Percentiles rank a stretch among this genome's conserved stretches.
phyloP scores from a whole-genome alignment of 2,113 vertebrate genomes.

The Mobula birostris region DNA sequence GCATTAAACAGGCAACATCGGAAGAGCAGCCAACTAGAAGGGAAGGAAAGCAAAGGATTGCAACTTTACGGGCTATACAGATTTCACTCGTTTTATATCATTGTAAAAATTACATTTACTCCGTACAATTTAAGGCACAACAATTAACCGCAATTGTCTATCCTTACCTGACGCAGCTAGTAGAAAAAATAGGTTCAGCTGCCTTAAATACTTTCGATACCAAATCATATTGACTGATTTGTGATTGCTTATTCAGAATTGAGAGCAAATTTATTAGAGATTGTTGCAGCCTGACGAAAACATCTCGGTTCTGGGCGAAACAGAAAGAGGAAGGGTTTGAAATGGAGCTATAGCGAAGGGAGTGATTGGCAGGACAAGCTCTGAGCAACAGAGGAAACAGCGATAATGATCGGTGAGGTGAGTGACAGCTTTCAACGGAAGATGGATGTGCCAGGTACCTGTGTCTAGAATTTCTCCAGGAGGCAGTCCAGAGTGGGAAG shows the following conservation, averaged over 20 bases:
- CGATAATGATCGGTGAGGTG: too few relatives aligned
- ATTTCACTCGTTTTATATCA: background rate
- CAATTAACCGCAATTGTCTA: background rate
- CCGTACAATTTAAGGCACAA: background rate
- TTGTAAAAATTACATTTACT: background rate
- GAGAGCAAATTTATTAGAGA: background rate
- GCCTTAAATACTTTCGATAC: background rate
- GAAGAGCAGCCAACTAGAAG: background rate
- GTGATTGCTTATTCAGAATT: background rate
- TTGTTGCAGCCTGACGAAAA: too few relatives aligned
- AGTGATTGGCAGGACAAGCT: too few relatives aligned
- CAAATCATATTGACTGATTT: conserved; percentile 1
- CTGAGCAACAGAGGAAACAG: too few relatives aligned
- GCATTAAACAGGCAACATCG: background rate
- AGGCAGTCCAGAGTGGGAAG: background rate
- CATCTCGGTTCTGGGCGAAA: too few relatives aligned
- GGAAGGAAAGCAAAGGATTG: background rate
- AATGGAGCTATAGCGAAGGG: too few relatives aligned
- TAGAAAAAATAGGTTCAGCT: background rate
- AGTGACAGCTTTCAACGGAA: background rate
- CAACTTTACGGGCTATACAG: too few relatives aligned
- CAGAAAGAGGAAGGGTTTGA: too few relatives aligned
- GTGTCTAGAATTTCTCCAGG: too few relatives aligned
- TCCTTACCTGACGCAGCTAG: conserved; percentile 8
- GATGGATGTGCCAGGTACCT: background rate